Evolutionary conservation across 2,888 invertebrate genomes (phyloP).

Genomic region (Sarcophaga subvicina): DNA sequence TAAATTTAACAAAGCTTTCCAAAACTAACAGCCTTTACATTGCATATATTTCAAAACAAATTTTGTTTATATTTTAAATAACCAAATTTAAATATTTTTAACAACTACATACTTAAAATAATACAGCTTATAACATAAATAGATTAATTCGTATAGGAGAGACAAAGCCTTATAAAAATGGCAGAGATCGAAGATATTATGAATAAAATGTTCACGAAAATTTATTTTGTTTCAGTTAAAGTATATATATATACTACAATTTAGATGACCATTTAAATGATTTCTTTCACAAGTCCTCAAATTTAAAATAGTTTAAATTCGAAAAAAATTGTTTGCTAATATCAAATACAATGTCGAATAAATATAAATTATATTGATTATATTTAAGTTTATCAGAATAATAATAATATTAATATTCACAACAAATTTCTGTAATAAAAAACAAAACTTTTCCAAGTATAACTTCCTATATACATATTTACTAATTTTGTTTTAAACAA

Average conservation of each 20-base stretch:
- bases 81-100: not conserved
- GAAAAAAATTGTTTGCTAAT: too few relatives aligned
- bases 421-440: not conserved
- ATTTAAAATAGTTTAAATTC: not conserved
- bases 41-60: not conserved
- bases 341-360: too few relatives aligned
- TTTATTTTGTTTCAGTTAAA: not conserved
- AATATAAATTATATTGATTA: too few relatives aligned
- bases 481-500: not conserved
- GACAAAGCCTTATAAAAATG: not conserved
- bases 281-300: conserved; percentile 6
- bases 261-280: not conserved
- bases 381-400: too few relatives aligned
- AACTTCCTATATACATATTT: not conserved
- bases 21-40: not conserved
- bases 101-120: not conserved
- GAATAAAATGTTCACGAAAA: not conserved
- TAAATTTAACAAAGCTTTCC: not conserved
- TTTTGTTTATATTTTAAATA: conserved; percentile 15
- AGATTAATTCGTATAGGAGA: not conserved
- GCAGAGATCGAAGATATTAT: conserved; percentile 1
- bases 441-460: not conserved
- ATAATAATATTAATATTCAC: too few relatives aligned
- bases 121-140: not conserved
- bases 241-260: not conserved